Evolutionary conservation across 2,888 invertebrate genomes (phyloP).

Genomic region (Eulithis testata): DNA sequence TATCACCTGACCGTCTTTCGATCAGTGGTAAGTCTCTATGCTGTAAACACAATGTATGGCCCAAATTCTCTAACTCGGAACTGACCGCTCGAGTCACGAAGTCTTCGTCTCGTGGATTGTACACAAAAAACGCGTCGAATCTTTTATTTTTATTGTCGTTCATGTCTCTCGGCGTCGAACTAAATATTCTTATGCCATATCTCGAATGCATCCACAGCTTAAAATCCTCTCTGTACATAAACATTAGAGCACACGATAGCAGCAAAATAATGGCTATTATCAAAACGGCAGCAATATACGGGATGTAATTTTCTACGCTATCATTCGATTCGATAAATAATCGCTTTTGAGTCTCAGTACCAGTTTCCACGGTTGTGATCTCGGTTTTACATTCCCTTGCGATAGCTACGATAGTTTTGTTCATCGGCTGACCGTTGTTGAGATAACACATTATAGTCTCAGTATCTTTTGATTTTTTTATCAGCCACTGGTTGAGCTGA

Average conservation of each 20-base stretch:
- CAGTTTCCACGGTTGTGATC: conserved; percentile 86
- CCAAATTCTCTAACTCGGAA: conserved; percentile 89
- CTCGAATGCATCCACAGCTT: conserved; percentile 91
- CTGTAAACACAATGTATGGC: conserved; percentile 87
- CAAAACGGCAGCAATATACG: conserved; percentile 88
- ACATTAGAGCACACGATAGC: conserved; percentile 87
- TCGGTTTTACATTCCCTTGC: conserved; percentile 85
- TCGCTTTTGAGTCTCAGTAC: conserved; percentile 82
- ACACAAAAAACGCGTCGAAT: conserved; percentile 95
- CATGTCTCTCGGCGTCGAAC: conserved; percentile 83
- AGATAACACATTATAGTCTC: conserved; percentile 88
- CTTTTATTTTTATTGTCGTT: conserved; percentile 87
- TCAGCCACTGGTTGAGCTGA: conserved; percentile 88
- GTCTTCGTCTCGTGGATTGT: conserved; percentile 92
- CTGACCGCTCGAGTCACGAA: conserved; percentile 88
- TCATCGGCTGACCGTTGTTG: conserved; percentile 79
- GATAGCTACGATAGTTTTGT: conserved; percentile 78
- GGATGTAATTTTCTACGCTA: conserved; percentile 89
- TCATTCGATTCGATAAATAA: conserved; percentile 86
- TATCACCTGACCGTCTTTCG: conserved; percentile 83
- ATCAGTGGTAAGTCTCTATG: conserved; percentile 86
- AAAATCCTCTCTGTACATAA: conserved; percentile 91
- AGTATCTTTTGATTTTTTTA: conserved; percentile 87
- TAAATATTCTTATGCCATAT: conserved; percentile 90
- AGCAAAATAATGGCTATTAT: conserved; percentile 88